phyloP scores from a whole-genome alignment of 2,797 vertebrate species.

The Tolypeutes matacus region DNA sequence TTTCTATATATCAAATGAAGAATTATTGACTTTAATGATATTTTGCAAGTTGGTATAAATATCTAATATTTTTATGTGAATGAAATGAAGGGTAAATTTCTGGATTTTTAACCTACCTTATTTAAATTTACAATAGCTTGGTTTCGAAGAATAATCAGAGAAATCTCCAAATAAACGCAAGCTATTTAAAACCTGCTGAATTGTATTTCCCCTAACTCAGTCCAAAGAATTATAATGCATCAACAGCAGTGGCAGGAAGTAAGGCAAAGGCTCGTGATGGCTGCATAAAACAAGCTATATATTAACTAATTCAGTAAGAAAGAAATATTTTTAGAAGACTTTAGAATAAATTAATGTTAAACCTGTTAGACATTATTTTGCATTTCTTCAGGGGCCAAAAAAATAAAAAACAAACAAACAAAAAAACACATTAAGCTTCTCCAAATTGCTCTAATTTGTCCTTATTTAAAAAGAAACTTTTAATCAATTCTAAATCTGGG shows the following conservation, averaged over 20 bases:
- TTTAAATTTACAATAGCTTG: constrained; percentile 42
- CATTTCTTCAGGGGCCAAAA: constrained; percentile 45
- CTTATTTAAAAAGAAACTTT: constrained; percentile 33
- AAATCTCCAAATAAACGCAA: background rate
- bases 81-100: background rate
- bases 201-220: constrained; percentile 7
- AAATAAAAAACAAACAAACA: background rate
- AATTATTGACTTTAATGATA: background rate
- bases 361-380: constrained; percentile 58
- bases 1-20: constrained; percentile 34
- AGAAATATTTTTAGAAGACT: constrained; percentile 48
- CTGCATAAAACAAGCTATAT: background rate
- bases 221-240: background rate
- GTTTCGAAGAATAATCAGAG: background rate
- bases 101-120: background rate
- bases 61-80: constrained; percentile 50
- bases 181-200: background rate
- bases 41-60: background rate
- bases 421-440: background rate
- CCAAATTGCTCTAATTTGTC: constrained; percentile 29
- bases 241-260: constrained; percentile 38
- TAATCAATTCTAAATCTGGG: background rate
- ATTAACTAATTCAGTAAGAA: constrained; percentile 40
- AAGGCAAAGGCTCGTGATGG: constrained; percentile 34
- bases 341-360: constrained; percentile 62